Evolutionary conservation across 2,113 vertebrate genomes (phyloP).

Genomic region (Brienomyrus longianalis): DNA sequence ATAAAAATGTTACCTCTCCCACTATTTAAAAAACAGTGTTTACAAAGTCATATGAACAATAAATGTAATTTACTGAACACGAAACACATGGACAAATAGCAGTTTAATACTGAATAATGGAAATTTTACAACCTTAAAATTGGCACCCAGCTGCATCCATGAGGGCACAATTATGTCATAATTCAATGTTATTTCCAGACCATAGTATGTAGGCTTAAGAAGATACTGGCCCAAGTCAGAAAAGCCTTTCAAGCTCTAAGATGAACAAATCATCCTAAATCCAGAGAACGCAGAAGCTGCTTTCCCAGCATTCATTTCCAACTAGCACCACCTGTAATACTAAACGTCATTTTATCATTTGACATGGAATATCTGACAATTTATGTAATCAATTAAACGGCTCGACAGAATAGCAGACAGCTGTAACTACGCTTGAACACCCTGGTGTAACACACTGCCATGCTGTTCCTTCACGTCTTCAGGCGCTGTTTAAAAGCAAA

Average conservation of each 20-base stretch:
- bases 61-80: background rate
- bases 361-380: background rate
- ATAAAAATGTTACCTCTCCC: background rate
- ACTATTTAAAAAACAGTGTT: background rate
- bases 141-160: background rate
- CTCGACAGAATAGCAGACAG: background rate
- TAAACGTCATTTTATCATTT: background rate
- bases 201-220: background rate
- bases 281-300: background rate
- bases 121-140: background rate
- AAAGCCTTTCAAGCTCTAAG: background rate
- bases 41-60: constrained; percentile 3
- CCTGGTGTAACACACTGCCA: background rate
- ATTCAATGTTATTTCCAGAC: background rate
- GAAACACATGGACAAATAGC: background rate
- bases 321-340: background rate
- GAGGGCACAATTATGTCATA: background rate
- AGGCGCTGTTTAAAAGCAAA: background rate
- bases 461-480: background rate
- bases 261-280: background rate
- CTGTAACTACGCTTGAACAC: background rate
- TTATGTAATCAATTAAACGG: background rate
- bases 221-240: background rate
- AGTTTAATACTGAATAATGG: constrained; percentile 25
- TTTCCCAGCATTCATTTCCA: background rate